phyloP scores from a whole-genome alignment of 2,797 vertebrate genomes.

The Rousettus madagascariensis region DNA sequence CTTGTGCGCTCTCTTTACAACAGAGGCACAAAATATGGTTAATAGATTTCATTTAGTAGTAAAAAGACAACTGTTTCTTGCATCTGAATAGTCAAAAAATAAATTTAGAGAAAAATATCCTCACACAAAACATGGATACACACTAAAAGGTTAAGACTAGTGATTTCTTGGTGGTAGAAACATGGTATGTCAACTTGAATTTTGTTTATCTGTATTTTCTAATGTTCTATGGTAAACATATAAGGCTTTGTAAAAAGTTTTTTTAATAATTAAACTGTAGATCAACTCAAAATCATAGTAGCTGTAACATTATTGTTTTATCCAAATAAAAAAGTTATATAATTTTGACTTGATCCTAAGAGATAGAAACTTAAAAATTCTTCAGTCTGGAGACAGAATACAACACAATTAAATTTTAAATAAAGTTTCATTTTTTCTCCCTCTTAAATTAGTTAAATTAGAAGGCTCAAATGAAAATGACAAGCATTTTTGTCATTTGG shows the following conservation, averaged over 20 bases:
- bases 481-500: background rate
- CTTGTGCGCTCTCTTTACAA: background rate
- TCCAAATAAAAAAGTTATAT: background rate
- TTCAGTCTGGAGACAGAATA: background rate
- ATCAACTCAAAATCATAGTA: background rate
- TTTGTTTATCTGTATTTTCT: slow-evolving; percentile 13
- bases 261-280: background rate
- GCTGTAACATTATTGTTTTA: background rate
- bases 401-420: background rate
- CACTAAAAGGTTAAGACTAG: background rate
- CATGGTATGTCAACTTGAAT: background rate
- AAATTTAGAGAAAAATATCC: background rate
- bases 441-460: background rate
- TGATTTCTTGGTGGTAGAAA: background rate
- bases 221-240: background rate
- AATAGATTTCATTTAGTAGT: background rate
- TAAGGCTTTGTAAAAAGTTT: background rate
- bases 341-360: background rate
- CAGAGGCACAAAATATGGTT: background rate
- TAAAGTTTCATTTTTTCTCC: background rate
- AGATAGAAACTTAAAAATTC: background rate
- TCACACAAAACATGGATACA: background rate
- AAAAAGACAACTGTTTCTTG: background rate
- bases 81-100: background rate
- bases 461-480: background rate